Evolutionary conservation across 2,888 invertebrate species (phyloP).

Genomic region (Dilophus febrilis): DNA sequence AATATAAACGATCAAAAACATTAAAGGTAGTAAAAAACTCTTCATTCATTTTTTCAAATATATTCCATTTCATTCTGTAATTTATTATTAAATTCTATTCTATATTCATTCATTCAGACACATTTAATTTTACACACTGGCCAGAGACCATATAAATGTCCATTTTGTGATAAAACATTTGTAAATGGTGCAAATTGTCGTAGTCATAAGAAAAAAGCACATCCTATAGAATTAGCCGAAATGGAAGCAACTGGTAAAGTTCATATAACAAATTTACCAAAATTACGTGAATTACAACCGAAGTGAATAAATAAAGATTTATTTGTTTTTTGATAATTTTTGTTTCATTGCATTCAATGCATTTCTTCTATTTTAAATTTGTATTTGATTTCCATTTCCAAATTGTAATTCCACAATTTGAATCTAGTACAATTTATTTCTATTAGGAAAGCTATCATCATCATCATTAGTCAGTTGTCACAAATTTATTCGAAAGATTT

Average conservation of each 20-base stretch:
- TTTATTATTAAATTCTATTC: not conserved
- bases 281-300: constrained; percentile 24
- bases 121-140: constrained; percentile 29
- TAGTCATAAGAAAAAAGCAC: constrained; percentile 27
- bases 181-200: constrained; percentile 30
- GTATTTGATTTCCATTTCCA: no score
- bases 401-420: no score
- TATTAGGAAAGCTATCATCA: no score
- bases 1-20: constrained; percentile 28
- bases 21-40: no score
- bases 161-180: constrained; percentile 27
- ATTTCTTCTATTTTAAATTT: no score
- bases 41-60: no score
- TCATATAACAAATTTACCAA: constrained; percentile 21
- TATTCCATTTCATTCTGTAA: not conserved
- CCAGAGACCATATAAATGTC: constrained; percentile 26
- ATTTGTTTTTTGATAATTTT: no score
- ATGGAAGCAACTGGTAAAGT: constrained; percentile 24
- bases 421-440: no score
- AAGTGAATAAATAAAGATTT: constrained; percentile 21
- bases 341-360: no score
- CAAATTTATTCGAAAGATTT: no score
- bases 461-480: no score
- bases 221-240: constrained; percentile 26
- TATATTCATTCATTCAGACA: constrained; percentile 18